These are phyloP conservation scores for Beris morrisii DNA, from an alignment of 2,888 invertebrate species.

Conservation along the genomic window DNA sequence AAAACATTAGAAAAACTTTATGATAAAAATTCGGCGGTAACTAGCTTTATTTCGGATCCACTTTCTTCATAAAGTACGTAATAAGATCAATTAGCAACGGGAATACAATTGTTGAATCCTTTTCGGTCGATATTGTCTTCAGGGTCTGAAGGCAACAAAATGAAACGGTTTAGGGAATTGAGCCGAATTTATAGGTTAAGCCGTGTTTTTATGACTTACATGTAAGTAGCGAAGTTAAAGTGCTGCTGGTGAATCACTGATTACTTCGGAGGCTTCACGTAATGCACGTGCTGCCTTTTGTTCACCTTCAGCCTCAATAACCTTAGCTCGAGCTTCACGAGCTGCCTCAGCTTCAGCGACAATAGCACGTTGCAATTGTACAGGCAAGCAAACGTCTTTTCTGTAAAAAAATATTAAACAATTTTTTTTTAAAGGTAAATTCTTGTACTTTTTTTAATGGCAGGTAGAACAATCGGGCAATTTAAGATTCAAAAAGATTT, in stretches of 20 bases:
- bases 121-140: constrained; percentile 95
- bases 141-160: constrained; percentile 69
- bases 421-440: too few species aligned
- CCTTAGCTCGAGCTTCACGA: constrained; percentile 89
- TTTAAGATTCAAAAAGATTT: too few species aligned
- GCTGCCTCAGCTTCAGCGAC: constrained; percentile 95
- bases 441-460: too few species aligned
- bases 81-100: constrained; percentile 83
- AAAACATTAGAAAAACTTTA: too few species aligned
- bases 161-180: constrained; percentile 35
- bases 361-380: constrained; percentile 92
- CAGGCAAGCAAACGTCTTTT: constrained; percentile 89
- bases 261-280: constrained; percentile 94
- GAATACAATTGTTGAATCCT: constrained; percentile 97
- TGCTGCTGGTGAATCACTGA: constrained; percentile 91
- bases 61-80: constrained; percentile 77
- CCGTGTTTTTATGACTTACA: constrained; percentile 57
- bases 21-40: not conserved
- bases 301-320: constrained; percentile 96
- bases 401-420: too few species aligned
- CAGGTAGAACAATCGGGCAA: too few species aligned
- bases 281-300: constrained; percentile 92
- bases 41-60: constrained; percentile 13
- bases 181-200: constrained; percentile 7
- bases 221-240: constrained; percentile 90